Evolutionary conservation across 1,140 invertebrate genomes (phyloP).

Genomic region (Apis florea): DNA sequence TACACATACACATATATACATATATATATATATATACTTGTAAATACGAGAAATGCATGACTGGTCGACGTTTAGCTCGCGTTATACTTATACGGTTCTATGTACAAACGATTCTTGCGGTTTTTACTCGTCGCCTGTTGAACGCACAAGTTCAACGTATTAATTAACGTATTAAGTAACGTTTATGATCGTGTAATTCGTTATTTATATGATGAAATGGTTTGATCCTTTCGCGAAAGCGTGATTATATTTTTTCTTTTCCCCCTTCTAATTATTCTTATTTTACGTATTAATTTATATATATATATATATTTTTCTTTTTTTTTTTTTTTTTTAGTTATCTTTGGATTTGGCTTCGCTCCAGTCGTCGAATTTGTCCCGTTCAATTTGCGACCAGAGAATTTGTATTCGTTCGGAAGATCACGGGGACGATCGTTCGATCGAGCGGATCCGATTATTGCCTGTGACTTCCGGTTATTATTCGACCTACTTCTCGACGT

Average conservation of each 20-base stretch:
- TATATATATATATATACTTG: slow-evolving; percentile 8
- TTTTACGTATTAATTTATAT: background rate
- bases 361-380: background rate
- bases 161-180: background rate
- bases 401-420: background rate
- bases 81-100: slow-evolving; percentile 49
- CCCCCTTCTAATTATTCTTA: background rate
- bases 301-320: too few species aligned
- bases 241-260: background rate
- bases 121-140: slow-evolving; percentile 24
- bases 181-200: background rate
- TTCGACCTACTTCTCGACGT: background rate
- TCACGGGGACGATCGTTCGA: background rate
- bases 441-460: background rate
- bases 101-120: slow-evolving; percentile 54
- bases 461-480: background rate
- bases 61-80: slow-evolving; percentile 49
- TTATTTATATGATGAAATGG: background rate
- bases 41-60: slow-evolving; percentile 57
- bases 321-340: background rate
- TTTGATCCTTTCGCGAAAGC: background rate
- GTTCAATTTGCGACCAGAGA: background rate
- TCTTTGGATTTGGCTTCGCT: background rate
- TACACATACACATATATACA: background rate
- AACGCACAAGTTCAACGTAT: background rate